Evolutionary conservation across 2,888 invertebrate species (phyloP), one percentile per base, ranked within the genome.

Genomic region (Theretra japonica): DNA sequence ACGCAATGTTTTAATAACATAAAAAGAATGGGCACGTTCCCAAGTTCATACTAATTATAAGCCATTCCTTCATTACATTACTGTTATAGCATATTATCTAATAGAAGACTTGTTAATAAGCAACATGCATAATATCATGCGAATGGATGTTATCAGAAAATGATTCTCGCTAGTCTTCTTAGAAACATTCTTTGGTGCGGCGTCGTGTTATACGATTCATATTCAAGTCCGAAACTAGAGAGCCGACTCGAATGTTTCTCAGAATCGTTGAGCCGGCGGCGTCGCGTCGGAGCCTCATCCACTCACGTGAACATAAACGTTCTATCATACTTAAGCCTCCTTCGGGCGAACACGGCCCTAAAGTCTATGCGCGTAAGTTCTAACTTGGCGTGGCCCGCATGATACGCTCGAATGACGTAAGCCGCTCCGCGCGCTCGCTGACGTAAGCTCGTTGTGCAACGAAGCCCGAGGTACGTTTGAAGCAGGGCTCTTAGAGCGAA

Each of bases 361-460:
- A 90, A 76, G 73, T 56, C 75, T 70, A 76, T 79, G 77, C 78
- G 73, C 83, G 79, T 87, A 92, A 84, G 90, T 82, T 85, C 89
- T 81, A 92, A 86, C 79, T 90, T 92, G 75, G 87, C 84, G 80
- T 85, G 90, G 76, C 82, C 80, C 80, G 76, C 74, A 76, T 79
- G 85, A 83, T 84, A 88, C 89, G 91, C 91, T 88, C 85, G 88
- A 89, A 90, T 94, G 94, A 94, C 94, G 94, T 94, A 94, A 94
- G 92, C 92, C 90, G 90, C 90, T 90, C 84, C 86, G 90, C 89
- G 87, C 88, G 92, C 88, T 89, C 87, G 94, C 94, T 94, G 94
- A 94, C 94, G 94, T 94, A 94, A 94, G 94, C 94, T 91, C 89
- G 94, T 94, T 94, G 94, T 94, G 94, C 94, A 94, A 94, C 92